Base-by-base conservation (phyloP, 2,888 invertebrate species). In the Drosophila nr. medialis region DNA sequence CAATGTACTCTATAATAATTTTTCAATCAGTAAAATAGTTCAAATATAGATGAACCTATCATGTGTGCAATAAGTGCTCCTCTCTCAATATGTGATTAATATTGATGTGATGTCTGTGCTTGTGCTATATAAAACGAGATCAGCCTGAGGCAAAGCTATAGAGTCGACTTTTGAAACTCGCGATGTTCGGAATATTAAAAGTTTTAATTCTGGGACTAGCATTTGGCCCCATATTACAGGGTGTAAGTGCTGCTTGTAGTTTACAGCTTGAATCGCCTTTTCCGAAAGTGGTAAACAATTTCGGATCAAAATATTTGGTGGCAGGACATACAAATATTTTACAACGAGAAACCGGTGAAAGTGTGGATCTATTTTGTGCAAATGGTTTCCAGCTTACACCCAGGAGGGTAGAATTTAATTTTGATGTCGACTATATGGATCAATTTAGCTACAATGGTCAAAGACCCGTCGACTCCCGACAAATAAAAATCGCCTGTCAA, bases 311-410 rank as follows among this genome's bases (percentile, higher is more conserved):
- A 21, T 1, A 21, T 42, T 42, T 42, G 11, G 11, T 1, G 21
- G 0, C 42, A 42, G 42, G 11, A 42, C 5, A 11, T 11, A 5
- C 0, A 1, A 0, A 0, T 4, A 0, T 2, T 5, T 11, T 21
- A 21, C 2, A 0, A 2, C 11, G 42, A 42, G 40, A 11, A 21
- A 0, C 2, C 21, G 40, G 40, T 2, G 40, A 42, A 21, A 42
- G 1, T 5, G 2, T 42, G 5, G 5, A 42, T 11, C 1, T 42
- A 21, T 42, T 21, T 42, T 42, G 42, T 21, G 2, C 21, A 13
- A 42, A 42, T 21, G 42, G 21, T 13, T 21, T 42, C 11, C 0
- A 2, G 0, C 2, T 1, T 1, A 0, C 0, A 2, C 0, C 0
- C 2, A 0, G 1, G 42, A 21, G 11, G 11, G 42, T 42, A 21